phyloP scores from a whole-genome alignment of 2,797 vertebrate species.

The Mus spretus region DNA sequence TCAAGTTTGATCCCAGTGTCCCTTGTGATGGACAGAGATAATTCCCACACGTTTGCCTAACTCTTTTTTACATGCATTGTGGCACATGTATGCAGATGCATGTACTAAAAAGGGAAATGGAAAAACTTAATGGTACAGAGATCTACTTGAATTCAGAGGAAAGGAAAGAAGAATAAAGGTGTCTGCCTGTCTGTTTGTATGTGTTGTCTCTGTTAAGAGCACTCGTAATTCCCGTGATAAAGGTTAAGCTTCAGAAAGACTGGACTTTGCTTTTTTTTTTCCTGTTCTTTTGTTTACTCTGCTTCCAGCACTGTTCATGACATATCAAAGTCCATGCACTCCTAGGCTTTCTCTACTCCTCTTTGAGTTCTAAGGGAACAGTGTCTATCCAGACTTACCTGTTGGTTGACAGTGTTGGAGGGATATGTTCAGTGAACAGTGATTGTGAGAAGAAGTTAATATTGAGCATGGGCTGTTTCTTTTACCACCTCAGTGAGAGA shows the following conservation, averaged over 20 bases:
- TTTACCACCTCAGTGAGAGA: neutral
- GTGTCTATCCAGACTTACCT: neutral
- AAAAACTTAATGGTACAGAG: neutral
- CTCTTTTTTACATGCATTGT: neutral
- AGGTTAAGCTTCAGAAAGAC: neutral
- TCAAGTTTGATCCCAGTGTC: neutral
- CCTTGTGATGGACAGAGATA: neutral
- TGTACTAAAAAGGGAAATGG: neutral
- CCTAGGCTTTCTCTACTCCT: neutral
- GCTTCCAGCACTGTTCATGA: neutral
- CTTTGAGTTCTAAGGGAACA: neutral
- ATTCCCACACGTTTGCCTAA: neutral
- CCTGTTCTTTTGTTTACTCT: neutral
- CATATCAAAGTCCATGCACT: neutral
- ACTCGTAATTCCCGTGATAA: neutral
- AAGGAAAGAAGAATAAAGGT: neutral
- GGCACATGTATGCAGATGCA: too few species aligned
- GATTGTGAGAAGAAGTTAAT: neutral
- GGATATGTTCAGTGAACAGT: neutral
- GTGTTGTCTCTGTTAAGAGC: neutral
- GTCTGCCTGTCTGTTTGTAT: neutral
- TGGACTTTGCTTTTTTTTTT: neutral
- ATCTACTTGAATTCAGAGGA: conserved; percentile 10
- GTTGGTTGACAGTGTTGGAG: too few species aligned
- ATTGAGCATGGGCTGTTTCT: neutral